Base-by-base conservation (phyloP, 2,888 invertebrate genomes). In the Chaetogeoica ovagalla region DNA sequence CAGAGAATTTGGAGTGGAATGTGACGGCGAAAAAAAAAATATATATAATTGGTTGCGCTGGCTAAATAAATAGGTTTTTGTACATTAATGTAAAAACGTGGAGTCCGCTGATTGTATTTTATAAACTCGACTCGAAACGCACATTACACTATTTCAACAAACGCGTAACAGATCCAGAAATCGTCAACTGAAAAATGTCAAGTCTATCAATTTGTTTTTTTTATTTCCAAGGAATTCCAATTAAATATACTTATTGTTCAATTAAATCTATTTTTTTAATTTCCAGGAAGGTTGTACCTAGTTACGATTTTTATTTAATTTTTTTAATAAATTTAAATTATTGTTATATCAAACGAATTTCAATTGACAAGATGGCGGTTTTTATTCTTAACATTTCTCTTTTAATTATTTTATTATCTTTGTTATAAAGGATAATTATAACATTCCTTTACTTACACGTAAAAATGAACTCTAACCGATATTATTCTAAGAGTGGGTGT, bases 1-100 rank as follows among this genome's bases (percentile, higher is more conserved):
- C 70, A 39, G 70, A 70, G 19, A 79, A 79, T 79, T 43, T 66
- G 77, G 60, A 79, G 39, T 69, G 70, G 77, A 74, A 79, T 70
- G 52, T 70, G 69, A 57, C 57, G 69, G 62, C 52, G 59, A 69
- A 66, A 77, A 68, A 68, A 77, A 55, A 52, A 43, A 43, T 43
- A 30, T 30, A 30, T 30, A 9, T 43, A 43, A 66, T 79, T 62
- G 77, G 55, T 79, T 60, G 48, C 52, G 55, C 77, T 52, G 57
- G 23, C 21, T 66, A 66, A 75, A 66, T 66, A 52, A 70, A 57
- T 75, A 75, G 75, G 75, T n/a, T 66, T 75, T 74, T 57, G 66
- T 57, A 74, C 57, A 66, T 66, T 66, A 57, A 66, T 23, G 19
- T 66, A 57, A 57, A 65, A 66, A 39, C 7, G 52, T 65, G 57